Base-by-base conservation (phyloP, 2,113 vertebrate species). In the Pterophyllum scalare region DNA sequence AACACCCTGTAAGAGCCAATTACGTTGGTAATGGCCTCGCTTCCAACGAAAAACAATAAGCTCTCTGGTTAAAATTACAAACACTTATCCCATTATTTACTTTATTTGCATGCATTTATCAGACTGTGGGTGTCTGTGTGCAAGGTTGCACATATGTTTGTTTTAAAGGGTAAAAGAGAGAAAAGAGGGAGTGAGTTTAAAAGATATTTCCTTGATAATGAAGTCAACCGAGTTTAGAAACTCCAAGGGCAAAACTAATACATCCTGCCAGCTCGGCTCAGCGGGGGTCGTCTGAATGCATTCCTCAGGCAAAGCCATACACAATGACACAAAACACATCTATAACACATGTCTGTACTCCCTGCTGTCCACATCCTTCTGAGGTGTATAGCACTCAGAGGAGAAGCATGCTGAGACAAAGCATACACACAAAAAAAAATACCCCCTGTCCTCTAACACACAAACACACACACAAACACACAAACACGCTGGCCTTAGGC, bases 271-370 rank as follows among this genome's bases (percentile, higher is more conserved):
- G 57, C 59, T 76, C 56, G 64, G 31, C 84, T 88, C 84, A 75
- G 54, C 65, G 20, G 88, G 89, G 59, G 80, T 33, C 11, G 10
- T 58, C 80, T 83, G 28, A 86, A 81, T 43, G 31, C 80, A 67
- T 86, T 85, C 76, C 75, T 77, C 59, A 1, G 2, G 79, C 58
- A 40, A 46, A 85, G 58, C 12, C 65, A 33, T 26, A 81, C 33
- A 56, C 43, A 75, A 9, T 26, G 49, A 79, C 67, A 82, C 24
- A 75, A 33, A 84, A 62, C 15, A 77, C 59, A 85, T 52, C 17
- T 54, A 40, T 17, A 81, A 35, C 40, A 38, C 46, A 78, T 17
- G 33, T 54, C 72, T 35, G 67, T 8, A 62, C 56, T 81, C 64
- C 78, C 76, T 79, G 86, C 70, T 60, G 74, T 65, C 74, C 5